These are phyloP conservation scores for Tillus elongatus DNA, from an alignment of 2,888 invertebrate species.

Conservation along the genomic window DNA sequence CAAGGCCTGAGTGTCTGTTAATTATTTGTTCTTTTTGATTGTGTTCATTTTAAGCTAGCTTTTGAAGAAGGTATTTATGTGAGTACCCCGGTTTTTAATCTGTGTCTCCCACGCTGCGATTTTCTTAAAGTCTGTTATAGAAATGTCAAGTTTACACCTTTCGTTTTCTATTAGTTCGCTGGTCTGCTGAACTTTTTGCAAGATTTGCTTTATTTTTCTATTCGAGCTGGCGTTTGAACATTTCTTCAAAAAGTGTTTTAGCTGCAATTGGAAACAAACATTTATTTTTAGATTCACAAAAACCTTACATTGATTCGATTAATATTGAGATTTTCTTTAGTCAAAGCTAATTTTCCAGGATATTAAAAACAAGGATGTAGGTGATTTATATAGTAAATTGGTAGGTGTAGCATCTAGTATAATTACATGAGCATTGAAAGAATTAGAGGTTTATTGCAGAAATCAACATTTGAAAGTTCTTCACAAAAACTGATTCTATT, in stretches of 20 bases:
- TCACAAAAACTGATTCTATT: no score
- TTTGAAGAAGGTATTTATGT: slow-evolving; percentile 60
- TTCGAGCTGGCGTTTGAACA: slow-evolving; percentile 73
- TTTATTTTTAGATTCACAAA: slow-evolving; percentile 17
- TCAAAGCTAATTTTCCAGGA: no score
- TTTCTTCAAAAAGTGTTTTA: slow-evolving; percentile 73
- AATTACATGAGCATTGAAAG: no score
- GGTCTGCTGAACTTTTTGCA: slow-evolving; percentile 85
- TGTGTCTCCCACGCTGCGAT: slow-evolving; percentile 70
- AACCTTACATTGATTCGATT: no score
- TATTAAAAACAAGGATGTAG: no score
- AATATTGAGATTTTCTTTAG: no score
- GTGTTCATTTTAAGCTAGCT: slow-evolving; percentile 66
- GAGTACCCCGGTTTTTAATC: slow-evolving; percentile 62
- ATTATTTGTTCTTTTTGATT: slow-evolving; percentile 62
- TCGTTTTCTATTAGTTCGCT: slow-evolving; percentile 66
- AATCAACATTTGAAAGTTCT: no score
- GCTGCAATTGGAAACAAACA: slow-evolving; percentile 39
- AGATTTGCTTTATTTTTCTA: slow-evolving; percentile 71
- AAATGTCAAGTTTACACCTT: slow-evolving; percentile 58
- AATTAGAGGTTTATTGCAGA: no score
- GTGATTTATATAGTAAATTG: no score
- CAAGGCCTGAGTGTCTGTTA: slow-evolving; percentile 60
- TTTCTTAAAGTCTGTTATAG: slow-evolving; percentile 58
- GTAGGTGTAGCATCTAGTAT: no score